These are phyloP conservation scores for Regulus satrapa DNA, from an alignment of 2,113 vertebrate species.

Conservation along the genomic window DNA sequence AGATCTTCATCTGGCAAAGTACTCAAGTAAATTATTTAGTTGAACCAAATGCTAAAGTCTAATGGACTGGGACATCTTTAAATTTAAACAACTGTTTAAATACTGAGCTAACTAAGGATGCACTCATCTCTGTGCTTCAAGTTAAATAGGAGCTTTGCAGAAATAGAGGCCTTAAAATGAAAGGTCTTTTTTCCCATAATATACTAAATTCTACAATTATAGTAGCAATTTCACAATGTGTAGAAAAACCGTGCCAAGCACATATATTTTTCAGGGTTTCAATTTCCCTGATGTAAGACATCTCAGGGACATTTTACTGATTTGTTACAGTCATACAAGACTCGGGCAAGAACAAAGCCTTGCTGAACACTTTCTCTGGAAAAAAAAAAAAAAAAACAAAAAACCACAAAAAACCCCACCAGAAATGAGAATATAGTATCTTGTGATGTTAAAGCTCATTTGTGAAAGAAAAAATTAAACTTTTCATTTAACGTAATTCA, in stretches of 20 bases:
- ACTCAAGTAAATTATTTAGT: neutral
- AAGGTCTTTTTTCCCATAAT: neutral
- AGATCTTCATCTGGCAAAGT: neutral
- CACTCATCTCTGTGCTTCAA: neutral
- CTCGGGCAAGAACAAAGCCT: slow-evolving; percentile 19
- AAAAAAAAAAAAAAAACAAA: no score
- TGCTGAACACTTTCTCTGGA: neutral
- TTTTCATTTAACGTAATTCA: neutral
- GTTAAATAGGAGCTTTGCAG: neutral
- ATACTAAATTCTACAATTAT: neutral
- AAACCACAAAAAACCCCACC: no score
- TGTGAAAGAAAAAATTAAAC: neutral
- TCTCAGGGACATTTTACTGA: slow-evolving; percentile 59
- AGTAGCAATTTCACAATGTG: slow-evolving; percentile 4
- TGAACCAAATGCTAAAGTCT: slow-evolving; percentile 6
- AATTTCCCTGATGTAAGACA: slow-evolving; percentile 36
- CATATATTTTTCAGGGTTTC: slow-evolving; percentile 47
- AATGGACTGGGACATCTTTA: neutral
- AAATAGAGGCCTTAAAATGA: neutral
- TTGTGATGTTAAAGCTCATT: neutral
- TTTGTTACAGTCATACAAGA: slow-evolving; percentile 31
- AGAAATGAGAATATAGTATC: neutral
- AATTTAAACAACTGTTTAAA: slow-evolving; percentile 1
- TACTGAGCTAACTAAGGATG: neutral
- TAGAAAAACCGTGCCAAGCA: neutral